phyloP scores from a whole-genome alignment of 2,113 vertebrate species.

The Andinoacara biseriatus region DNA sequence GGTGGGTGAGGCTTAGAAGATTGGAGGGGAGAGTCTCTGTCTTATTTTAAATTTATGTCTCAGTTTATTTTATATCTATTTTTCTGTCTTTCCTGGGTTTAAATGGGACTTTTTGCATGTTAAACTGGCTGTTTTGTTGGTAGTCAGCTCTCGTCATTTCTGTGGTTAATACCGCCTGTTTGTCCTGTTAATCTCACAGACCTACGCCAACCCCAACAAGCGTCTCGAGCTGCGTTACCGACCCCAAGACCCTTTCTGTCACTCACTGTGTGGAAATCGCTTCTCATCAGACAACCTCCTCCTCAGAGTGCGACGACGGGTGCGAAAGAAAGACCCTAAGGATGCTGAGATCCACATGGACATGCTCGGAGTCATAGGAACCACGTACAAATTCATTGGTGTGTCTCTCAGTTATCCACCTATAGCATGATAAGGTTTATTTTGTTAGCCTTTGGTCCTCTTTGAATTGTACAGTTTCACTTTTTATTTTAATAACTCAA shows the following conservation, averaged over 20 bases:
- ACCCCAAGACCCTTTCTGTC: constrained; percentile 93
- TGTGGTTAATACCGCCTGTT: not conserved
- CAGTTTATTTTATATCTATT: not conserved
- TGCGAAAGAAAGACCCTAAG: constrained; percentile 71
- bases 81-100: not conserved
- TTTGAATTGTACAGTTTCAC: not conserved
- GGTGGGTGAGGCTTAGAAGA: not conserved
- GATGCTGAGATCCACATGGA: constrained; percentile 82
- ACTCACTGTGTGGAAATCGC: constrained; percentile 91
- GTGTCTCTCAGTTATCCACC: not conserved
- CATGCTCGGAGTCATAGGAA: constrained; percentile 86
- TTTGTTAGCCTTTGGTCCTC: not conserved
- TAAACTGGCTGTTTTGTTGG: not conserved
- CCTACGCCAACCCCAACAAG: constrained; percentile 85
- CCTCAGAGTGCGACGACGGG: constrained; percentile 82
- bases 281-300: constrained; percentile 90
- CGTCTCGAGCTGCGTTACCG: constrained; percentile 93
- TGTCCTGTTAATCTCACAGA: constrained; percentile 71
- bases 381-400: constrained; percentile 88
- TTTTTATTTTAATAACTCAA: not conserved
- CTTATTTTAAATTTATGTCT: not conserved
- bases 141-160: not conserved
- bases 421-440: not conserved
- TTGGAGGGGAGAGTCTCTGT: not conserved
- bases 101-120: not conserved